These are phyloP conservation scores for Pocillopora meandrina DNA, from an alignment of 92 coral and sea anemone genomes.

Conservation along the genomic window DNA sequence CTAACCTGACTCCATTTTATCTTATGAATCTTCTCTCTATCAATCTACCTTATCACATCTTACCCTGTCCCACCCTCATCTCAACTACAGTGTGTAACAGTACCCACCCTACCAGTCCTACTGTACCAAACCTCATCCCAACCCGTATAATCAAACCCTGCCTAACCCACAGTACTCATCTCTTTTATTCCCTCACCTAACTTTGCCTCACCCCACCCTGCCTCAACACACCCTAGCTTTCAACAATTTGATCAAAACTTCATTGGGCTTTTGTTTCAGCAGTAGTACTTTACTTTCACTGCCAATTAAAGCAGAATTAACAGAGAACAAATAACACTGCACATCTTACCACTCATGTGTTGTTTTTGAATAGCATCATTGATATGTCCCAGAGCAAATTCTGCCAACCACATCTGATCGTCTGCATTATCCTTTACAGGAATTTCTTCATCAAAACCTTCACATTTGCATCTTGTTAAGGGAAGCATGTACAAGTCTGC, in stretches of 20 bases:
- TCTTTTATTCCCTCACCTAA: background rate
- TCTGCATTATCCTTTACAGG: conserved; percentile 53
- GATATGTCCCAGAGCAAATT: conserved; percentile 66
- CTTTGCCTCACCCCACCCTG: background rate
- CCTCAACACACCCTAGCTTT: background rate
- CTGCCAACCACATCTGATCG: conserved; percentile 65
- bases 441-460: conserved; percentile 61
- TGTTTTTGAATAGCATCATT: conserved; percentile 73
- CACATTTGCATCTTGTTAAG: conserved; percentile 77
- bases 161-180: background rate
- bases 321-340: no score
- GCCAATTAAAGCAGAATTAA: background rate
- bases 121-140: no score
- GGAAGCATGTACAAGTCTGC: conserved; percentile 73
- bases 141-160: no score
- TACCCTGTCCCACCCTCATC: no score
- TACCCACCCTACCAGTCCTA: no score
- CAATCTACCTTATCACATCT: no score
- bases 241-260: background rate
- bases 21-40: no score
- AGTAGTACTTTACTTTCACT: background rate
- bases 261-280: background rate
- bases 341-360: conserved; percentile 52
- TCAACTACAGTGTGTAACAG: no score
- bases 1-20: no score